A percentile compares a stretch with the other conserved stretches of the same genome.
phyloP scores from a whole-genome alignment of 2,888 invertebrate species.

The Archaeoteleia sp. region DNA sequence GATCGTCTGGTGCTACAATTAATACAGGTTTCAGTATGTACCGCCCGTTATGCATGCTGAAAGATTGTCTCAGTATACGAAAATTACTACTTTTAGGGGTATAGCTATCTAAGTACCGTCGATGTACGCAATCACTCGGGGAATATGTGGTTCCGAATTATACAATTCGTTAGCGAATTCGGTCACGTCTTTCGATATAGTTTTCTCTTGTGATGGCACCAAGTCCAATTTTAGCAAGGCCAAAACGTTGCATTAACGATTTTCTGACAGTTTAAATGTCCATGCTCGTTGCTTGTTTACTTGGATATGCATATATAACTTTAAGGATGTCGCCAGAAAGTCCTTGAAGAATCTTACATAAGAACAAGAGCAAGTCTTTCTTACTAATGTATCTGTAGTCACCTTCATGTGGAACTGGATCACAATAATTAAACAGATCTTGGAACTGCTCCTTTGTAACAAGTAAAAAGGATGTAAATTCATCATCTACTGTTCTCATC shows the following conservation, averaged over 20 bases:
- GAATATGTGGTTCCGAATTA: constrained; percentile 15
- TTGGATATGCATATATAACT: constrained; percentile 21
- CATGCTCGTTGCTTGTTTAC: constrained; percentile 13
- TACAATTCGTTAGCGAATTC: constrained; percentile 21
- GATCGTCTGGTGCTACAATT: constrained; percentile 5
- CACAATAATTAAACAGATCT: constrained; percentile 43
- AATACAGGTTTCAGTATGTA: constrained; percentile 24
- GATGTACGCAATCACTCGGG: constrained; percentile 24
- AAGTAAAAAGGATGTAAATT: constrained; percentile 26
- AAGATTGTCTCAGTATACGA: constrained; percentile 19
- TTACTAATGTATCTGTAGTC: constrained; percentile 27
- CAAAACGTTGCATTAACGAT: constrained; percentile 40
- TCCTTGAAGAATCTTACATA: constrained; percentile 36
- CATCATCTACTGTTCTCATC: constrained; percentile 39
- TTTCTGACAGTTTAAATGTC: constrained; percentile 1
- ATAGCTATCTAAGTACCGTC: constrained; percentile 27
- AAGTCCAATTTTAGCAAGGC: constrained; percentile 41
- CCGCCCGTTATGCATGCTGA: constrained; percentile 25
- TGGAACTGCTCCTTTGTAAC: constrained; percentile 43
- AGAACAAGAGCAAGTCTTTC: constrained; percentile 23
- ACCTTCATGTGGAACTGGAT: constrained; percentile 23
- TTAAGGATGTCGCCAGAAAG: constrained; percentile 21
- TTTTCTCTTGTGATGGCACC: constrained; percentile 32
- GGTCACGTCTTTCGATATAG: constrained; percentile 23
- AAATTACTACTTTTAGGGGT: constrained; percentile 24